Evolutionary conservation across 64 coral and sea anemone genomes (phyloP), one percentile per base, ranked within the genome.

Genomic region (Dendrophyllia cribrosa): DNA sequence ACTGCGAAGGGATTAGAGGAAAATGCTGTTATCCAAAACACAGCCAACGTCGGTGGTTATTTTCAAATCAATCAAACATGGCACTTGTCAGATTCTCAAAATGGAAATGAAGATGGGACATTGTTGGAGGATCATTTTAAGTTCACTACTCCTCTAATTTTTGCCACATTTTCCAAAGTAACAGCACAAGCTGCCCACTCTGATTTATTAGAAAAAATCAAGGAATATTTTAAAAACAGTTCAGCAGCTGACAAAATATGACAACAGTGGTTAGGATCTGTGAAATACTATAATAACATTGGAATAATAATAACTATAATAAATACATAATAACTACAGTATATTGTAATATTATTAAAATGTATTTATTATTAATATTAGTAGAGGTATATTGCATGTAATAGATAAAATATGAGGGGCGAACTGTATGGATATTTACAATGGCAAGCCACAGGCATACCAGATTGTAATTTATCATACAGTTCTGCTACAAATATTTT

Each of bases 41-140:
- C 7, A 51, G 19, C 17, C 7, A 76, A 52, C 7, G 0, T 62
- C 1, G 79, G 58, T 82, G 25, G 58, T 59, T 16, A 59, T 82
- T 25, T 82, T 12, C 22, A 44, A 17, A 7, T 82, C 4, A 82
- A 6, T 43, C 79, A 82, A 17, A 58, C 2, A 9, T 64, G 79
- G 79, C 5, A 43, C 6, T 4, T 64, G 25, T 20, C 79, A 16
- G 79, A 82, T 64, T 82, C 77, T 22, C 25, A 26, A 9, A 43
- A 79, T 79, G 51, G 19, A 14, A 59, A 43, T 11, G 60, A 56
- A 63, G 58, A 82, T 63, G 58, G 51, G 62, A 82, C 58, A 44
- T 82, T 82, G 23, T 59, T 82, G 62, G 58, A 82, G 24, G 44
- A 82, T 63, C 79, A 82, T 45, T 62, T 82, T 63, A 51, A 25